A percentile compares a stretch with the other conserved stretches of the same genome.
These are phyloP conservation scores for Pleuronectes platessa DNA, from an alignment of 2,113 vertebrate genomes.

Conservation along the genomic window DNA sequence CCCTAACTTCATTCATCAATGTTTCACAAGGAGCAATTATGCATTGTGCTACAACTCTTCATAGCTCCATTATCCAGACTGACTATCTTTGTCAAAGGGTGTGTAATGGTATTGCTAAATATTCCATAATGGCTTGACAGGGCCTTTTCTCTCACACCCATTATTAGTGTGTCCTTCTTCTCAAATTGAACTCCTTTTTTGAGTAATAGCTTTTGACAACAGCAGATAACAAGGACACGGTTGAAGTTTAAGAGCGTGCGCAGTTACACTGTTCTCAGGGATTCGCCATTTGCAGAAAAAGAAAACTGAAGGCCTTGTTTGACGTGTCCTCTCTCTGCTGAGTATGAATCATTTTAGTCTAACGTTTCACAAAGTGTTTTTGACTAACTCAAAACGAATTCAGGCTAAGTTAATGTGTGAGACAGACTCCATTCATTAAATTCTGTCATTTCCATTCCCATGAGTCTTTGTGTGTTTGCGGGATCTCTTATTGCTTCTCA, in stretches of 20 bases:
- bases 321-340: conserved; percentile 28
- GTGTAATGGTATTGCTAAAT: conserved; percentile 81
- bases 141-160: conserved; percentile 62
- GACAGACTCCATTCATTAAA: conserved; percentile 29
- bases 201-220: conserved; percentile 66
- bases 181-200: conserved; percentile 63
- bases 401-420: conserved; percentile 14
- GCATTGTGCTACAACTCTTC: conserved; percentile 77
- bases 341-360: conserved; percentile 26
- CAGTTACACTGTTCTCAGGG: background rate
- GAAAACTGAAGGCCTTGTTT: conserved; percentile 45
- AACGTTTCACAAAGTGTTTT: conserved; percentile 31
- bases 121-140: conserved; percentile 70
- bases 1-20: conserved; percentile 86
- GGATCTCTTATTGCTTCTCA: conserved; percentile 19
- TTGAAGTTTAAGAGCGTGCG: conserved; percentile 39
- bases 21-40: conserved; percentile 84
- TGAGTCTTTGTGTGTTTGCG: conserved; percentile 28
- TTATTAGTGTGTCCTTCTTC: conserved; percentile 64
- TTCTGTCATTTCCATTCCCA: conserved; percentile 23
- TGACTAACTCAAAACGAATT: conserved; percentile 31
- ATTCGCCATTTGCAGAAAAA: conserved; percentile 27
- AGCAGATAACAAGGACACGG: conserved; percentile 53
- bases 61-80: conserved; percentile 74
- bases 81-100: conserved; percentile 76